Conservation (phyloP, 2,113 vertebrate genomes). For the Phyllopteryx taeniolatus region DNA sequence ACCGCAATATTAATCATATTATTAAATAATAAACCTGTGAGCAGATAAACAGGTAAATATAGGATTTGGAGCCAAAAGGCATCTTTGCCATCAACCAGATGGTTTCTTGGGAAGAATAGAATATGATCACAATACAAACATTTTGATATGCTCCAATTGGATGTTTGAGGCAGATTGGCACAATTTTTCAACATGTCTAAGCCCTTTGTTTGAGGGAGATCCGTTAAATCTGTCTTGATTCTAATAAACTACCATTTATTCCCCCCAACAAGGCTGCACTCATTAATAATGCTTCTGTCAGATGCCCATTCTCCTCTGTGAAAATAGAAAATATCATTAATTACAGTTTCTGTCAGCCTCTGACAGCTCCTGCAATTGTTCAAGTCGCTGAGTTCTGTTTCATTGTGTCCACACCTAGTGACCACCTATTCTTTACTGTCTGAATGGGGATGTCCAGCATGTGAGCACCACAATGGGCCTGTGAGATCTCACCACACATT, state of each 20-base stretch:
- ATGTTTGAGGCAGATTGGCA: constrained; percentile 81
- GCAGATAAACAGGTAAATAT: background rate
- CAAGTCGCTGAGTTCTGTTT: constrained; percentile 73
- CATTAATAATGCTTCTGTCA: constrained; percentile 98
- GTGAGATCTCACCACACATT: constrained; percentile 71
- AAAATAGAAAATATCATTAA: constrained; percentile 92
- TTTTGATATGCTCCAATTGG: constrained; percentile 75
- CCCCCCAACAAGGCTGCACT: constrained; percentile 83
- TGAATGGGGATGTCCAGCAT: constrained; percentile 80
- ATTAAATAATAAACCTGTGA: background rate
- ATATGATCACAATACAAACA: constrained; percentile 83
- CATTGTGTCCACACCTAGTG: constrained; percentile 82
- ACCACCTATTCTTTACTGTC: constrained; percentile 84
- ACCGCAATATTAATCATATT: background rate
- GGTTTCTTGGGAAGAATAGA: constrained; percentile 71
- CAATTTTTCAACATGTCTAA: constrained; percentile 88
- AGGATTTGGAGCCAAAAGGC: constrained; percentile 35
- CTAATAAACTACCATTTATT: constrained; percentile 87
- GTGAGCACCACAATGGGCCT: constrained; percentile 68
- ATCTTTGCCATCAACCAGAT: constrained; percentile 78
- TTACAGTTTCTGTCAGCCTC: constrained; percentile 89
- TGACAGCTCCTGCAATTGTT: constrained; percentile 83
- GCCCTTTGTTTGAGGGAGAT: constrained; percentile 77
- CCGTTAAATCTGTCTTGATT: constrained; percentile 78
- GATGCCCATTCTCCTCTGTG: constrained; percentile 78